Evolutionary conservation across 2,888 invertebrate genomes (phyloP).

Genomic region (Polyommatus icarus): DNA sequence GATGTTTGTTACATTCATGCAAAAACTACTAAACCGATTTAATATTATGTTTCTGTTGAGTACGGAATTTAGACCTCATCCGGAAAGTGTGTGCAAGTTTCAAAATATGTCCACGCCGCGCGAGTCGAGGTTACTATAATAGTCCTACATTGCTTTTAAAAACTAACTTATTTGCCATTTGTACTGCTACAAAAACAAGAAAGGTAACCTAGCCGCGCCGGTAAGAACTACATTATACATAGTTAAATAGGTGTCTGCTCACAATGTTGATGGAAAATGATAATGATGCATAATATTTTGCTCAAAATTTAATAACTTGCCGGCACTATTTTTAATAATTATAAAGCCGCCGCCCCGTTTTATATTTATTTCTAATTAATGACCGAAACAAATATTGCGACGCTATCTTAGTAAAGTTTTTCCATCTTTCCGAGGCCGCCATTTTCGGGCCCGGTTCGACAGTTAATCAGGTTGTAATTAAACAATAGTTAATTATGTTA

Average conservation of each 20-base stretch:
- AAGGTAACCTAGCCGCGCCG: not conserved
- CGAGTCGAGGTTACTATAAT: too few relatives aligned
- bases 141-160: too few relatives aligned
- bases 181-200: too few relatives aligned
- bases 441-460: slow-evolving; percentile 44
- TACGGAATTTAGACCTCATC: too few relatives aligned
- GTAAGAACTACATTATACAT: not conserved
- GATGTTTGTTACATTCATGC: too few relatives aligned
- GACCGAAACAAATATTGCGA: slow-evolving; percentile 55
- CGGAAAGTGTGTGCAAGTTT: too few relatives aligned
- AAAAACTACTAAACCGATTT: too few relatives aligned
- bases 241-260: not conserved
- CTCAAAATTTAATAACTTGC: not conserved
- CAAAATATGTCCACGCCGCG: too few relatives aligned
- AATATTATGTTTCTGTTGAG: too few relatives aligned
- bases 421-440: slow-evolving; percentile 54
- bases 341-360: slow-evolving; percentile 23
- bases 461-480: slow-evolving; percentile 29
- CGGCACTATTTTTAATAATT: slow-evolving; percentile 24
- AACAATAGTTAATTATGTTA: not conserved
- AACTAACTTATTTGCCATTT: too few relatives aligned
- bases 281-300: not conserved
- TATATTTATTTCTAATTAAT: slow-evolving; percentile 60
- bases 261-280: not conserved
- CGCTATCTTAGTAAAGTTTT: slow-evolving; percentile 56